Base-by-base conservation (phyloP, 2,113 vertebrate genomes). In the Myrmophylax atrothorax region DNA sequence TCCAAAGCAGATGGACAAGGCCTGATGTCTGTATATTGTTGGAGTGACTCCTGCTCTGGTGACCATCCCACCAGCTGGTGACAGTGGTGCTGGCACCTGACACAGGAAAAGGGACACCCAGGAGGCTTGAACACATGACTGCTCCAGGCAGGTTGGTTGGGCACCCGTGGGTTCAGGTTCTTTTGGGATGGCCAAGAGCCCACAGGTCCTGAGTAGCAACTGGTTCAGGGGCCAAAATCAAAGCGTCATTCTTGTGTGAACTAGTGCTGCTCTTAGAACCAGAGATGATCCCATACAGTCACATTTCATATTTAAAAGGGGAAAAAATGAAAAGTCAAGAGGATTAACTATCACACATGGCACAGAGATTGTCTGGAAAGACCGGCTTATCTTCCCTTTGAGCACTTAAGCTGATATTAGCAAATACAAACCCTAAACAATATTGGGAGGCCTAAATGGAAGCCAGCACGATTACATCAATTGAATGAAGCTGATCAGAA, bases 11-110 rank as follows among this genome's bases (percentile, higher is more conserved):
- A 52, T 0, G 6, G 44, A 31, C 5, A 35, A 89, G n/a, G 19
- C 26, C 35, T 25, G 42, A 23, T 49, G 29, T 11, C 47, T 42
- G 38, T 33, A 12, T 3, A 6, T 29, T 0, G 0, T 7, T 12
- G 60, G 35, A 64, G 37, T 23, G 29, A 33, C 25, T 50, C 31
- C 44, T 42, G 47, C 52, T 46, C 33, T 2, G 24, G 53, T 29
- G 29, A 46, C 35, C 8, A 3, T 15, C 40, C 14, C 4, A 3
- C 19, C 17, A 40, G 66, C 29, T 46, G 59, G 38, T 26, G 52
- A 47, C 3, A 1, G 14, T 9, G 33, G 20, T 33, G 46, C 55
- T 33, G 62, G 58, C 18, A 5, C 8, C 44, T 0, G 0, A 18
- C 33, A 50, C 10, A 5, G 2, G 7, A 42, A 33, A 31, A 47